These are phyloP conservation scores for Oscheius myriophilus DNA, from an alignment of 2,888 invertebrate genomes.

Conservation along the genomic window DNA sequence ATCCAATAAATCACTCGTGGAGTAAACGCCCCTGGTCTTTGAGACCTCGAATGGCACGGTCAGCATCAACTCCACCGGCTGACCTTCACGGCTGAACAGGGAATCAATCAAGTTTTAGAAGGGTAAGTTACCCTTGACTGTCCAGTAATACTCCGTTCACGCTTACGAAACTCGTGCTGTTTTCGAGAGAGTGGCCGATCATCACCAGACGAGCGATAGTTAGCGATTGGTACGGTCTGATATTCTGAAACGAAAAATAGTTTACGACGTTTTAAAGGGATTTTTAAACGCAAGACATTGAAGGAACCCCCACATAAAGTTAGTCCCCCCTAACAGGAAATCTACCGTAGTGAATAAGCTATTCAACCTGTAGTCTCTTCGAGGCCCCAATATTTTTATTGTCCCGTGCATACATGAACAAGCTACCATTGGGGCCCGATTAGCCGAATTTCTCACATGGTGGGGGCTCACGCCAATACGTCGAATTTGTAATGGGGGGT, in stretches of 20 bases:
- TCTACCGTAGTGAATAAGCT: no score
- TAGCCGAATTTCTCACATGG: no score
- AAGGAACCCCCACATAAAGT: no score
- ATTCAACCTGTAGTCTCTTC: no score
- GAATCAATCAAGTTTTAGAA: neutral
- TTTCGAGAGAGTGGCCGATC: slow-evolving; percentile 47
- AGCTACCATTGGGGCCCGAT: no score
- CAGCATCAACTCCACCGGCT: slow-evolving; percentile 35
- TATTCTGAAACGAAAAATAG: slow-evolving; percentile 28
- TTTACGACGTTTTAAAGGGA: neutral
- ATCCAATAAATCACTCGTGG: slow-evolving; percentile 82
- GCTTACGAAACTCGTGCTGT: slow-evolving; percentile 59
- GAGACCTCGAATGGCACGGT: slow-evolving; percentile 54
- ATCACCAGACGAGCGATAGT: slow-evolving; percentile 39
- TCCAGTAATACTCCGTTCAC: slow-evolving; percentile 34
- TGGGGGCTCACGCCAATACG: no score
- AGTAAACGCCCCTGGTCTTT: slow-evolving; percentile 79
- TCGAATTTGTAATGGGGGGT: no score
- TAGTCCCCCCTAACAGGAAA: no score
- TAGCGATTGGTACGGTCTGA: slow-evolving; percentile 44
- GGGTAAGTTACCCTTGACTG: neutral
- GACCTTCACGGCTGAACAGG: slow-evolving; percentile 12
- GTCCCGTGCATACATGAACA: no score
- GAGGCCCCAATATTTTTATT: no score
- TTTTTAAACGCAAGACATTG: no score